Conservation (phyloP, 2,797 vertebrate genomes). For the Rhinophrynus dorsalis region DNA sequence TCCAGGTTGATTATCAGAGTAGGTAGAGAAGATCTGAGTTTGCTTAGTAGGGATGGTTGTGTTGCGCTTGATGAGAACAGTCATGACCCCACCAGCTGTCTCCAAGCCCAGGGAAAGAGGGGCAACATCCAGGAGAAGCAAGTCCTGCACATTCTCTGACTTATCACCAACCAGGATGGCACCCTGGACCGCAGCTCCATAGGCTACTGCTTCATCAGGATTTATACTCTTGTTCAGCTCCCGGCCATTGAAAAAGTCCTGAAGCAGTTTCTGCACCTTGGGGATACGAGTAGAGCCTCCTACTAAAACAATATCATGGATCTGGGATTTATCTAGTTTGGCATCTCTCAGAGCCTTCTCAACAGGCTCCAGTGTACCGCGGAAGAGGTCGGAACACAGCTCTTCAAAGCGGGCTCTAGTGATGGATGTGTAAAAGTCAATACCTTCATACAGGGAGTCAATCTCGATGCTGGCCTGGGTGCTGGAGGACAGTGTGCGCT, state of each 20-base stretch:
- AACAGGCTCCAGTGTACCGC: slow-evolving; percentile 20
- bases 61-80: slow-evolving; percentile 19
- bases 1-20: slow-evolving; percentile 17
- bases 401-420: slow-evolving; percentile 21
- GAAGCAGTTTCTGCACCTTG: slow-evolving; percentile 27
- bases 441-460: slow-evolving; percentile 13
- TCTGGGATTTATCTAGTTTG: slow-evolving; percentile 14
- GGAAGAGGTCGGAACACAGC: slow-evolving; percentile 14
- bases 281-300: slow-evolving; percentile 15
- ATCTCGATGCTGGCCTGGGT: slow-evolving; percentile 32
- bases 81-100: slow-evolving; percentile 24
- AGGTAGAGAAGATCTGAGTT: slow-evolving; percentile 11
- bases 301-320: slow-evolving; percentile 25
- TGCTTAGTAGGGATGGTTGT: slow-evolving; percentile 27
- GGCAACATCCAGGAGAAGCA: slow-evolving; percentile 16
- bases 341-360: slow-evolving; percentile 16
- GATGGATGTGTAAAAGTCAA: slow-evolving; percentile 25
- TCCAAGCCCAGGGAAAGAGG: slow-evolving; percentile 22
- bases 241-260: slow-evolving; percentile 24
- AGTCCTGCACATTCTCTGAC: slow-evolving; percentile 19
- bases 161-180: slow-evolving; percentile 22
- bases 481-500: slow-evolving; percentile 15
- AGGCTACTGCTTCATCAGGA: slow-evolving; percentile 23
- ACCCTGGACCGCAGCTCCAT: slow-evolving; percentile 26
- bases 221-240: slow-evolving; percentile 34